Conservation (phyloP, 2,888 invertebrate genomes). For the Seira ritae region DNA sequence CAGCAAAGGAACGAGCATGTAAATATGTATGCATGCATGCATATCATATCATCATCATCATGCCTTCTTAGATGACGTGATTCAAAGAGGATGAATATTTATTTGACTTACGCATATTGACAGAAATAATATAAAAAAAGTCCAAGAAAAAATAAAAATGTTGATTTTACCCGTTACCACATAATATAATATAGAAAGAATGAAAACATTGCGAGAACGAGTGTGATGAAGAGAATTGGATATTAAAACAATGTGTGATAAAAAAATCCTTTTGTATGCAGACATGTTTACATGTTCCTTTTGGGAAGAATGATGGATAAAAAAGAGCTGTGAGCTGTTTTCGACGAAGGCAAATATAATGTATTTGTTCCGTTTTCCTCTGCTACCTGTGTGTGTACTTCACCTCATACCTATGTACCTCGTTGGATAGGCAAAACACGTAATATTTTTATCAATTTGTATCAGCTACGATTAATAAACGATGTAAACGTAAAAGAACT, state of each 20-base stretch:
- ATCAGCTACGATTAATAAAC: neutral
- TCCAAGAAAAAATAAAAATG: neutral
- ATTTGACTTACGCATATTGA: neutral
- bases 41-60: no score
- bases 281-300: neutral
- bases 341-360: neutral
- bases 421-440: neutral
- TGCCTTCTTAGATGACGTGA: no score
- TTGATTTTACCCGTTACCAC: neutral
- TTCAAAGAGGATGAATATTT: no score
- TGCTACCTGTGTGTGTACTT: no score
- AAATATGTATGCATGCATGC: no score
- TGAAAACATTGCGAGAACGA: neutral
- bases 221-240: neutral
- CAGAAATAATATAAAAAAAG: neutral
- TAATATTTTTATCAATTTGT: neutral
- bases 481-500: neutral
- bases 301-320: constrained; percentile 21
- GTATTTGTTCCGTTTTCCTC: neutral
- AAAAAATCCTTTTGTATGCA: no score
- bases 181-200: neutral
- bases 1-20: no score
- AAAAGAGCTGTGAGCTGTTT: neutral
- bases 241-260: neutral
- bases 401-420: neutral